Evolutionary conservation across 2,888 invertebrate species (phyloP).

Genomic region (Philereme vetulata): DNA sequence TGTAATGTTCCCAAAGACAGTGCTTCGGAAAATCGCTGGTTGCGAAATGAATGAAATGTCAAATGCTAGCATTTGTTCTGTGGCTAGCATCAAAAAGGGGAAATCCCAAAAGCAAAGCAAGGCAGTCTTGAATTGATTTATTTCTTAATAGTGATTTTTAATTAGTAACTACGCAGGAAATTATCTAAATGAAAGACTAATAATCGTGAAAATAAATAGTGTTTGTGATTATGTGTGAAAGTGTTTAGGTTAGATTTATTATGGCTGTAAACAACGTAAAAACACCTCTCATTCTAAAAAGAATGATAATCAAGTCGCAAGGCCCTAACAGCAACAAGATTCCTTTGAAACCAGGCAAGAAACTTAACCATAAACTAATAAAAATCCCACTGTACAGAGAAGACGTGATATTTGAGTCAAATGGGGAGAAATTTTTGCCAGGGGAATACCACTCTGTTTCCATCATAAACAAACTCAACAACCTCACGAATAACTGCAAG

Average conservation of each 20-base stretch:
- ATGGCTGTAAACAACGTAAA: constrained; percentile 7
- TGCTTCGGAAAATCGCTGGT: too few species aligned
- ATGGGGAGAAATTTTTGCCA: constrained; percentile 53
- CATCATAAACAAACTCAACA: constrained; percentile 51
- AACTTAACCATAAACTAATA: constrained; percentile 4
- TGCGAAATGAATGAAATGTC: background rate
- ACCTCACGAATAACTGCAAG: constrained; percentile 47
- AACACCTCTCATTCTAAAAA: constrained; percentile 16
- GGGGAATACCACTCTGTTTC: constrained; percentile 52
- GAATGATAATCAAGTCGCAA: constrained; percentile 8
- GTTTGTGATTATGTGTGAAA: background rate
- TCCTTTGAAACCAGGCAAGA: background rate
- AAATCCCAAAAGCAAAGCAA: constrained; percentile 18
- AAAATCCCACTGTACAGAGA: constrained; percentile 42
- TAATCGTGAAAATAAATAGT: background rate
- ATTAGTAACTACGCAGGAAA: background rate
- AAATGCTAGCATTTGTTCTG: too few species aligned
- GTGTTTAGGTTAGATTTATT: background rate
- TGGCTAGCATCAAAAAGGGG: constrained; percentile 19
- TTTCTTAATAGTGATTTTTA: background rate
- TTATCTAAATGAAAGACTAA: background rate
- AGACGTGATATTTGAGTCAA: constrained; percentile 54
- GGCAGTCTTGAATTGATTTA: background rate
- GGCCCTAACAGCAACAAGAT: background rate
- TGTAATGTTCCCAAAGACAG: too few species aligned